Conservation (phyloP, 2,113 vertebrate genomes). For the Bolborhynchus lineola region DNA sequence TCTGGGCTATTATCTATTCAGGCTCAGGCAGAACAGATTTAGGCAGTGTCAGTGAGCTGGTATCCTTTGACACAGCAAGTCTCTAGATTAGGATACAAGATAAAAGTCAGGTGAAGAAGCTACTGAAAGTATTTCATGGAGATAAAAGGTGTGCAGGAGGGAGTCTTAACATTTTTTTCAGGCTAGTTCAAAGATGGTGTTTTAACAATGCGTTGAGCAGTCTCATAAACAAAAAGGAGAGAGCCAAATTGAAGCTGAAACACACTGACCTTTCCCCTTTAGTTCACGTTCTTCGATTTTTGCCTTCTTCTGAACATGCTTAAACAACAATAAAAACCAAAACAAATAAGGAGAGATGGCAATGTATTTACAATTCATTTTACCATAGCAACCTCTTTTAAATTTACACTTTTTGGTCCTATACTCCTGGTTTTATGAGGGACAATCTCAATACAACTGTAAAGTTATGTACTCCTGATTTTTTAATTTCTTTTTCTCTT, state of each 20-base stretch:
- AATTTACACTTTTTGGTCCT: background rate
- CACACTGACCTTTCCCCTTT: background rate
- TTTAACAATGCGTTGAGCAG: background rate
- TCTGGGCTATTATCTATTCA: background rate
- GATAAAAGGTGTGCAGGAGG: background rate
- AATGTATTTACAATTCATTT: background rate
- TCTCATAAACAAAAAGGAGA: background rate
- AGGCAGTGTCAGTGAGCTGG: background rate
- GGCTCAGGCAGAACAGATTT: background rate
- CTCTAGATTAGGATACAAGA: background rate
- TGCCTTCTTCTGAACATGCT: background rate
- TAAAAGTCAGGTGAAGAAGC: background rate
- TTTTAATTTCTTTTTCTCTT: background rate
- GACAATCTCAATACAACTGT: background rate
- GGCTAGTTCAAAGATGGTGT: background rate
- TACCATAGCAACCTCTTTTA: background rate
- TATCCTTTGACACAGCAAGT: background rate
- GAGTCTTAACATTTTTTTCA: background rate
- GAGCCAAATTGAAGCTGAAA: background rate
- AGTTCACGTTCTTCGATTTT: background rate
- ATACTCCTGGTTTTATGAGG: background rate
- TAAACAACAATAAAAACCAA: background rate
- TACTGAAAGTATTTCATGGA: background rate
- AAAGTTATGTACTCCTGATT: background rate
- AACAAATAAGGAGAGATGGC: background rate